Evolutionary conservation across 2,113 vertebrate species (phyloP), one percentile per base, ranked within the genome.

Genomic region (Nothocercus nigrocapillus): DNA sequence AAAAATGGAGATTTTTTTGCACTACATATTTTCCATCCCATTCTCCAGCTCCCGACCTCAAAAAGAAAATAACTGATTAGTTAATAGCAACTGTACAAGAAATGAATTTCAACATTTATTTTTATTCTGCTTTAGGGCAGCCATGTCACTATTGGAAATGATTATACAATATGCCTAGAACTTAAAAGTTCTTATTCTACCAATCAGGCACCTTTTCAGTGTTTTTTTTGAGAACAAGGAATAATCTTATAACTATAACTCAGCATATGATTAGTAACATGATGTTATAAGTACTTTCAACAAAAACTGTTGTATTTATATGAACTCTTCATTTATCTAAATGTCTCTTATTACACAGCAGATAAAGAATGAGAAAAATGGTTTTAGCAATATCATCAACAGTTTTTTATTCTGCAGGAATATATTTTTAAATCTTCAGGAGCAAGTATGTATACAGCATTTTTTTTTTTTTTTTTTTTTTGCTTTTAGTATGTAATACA

Each of bases 41-140:
- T 25, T 24, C 27, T 27, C 28, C 54, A 56, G 44, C 2, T 7
- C 5, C 7, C 20, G 32, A 19, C 9, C 59, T 79, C 1, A 8
- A 20, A 58, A 44, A 8, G 54, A 80, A 94, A 79, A 82, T 34
- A 87, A 9, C 30, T 8, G 17, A 74, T 80, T 82, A 88, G 68
- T 89, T 88, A 67, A 83, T 40, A 94, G 38, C 51, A 73, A 63
- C 68, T 59, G 42, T 42, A 73, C 24, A 88, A 89, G 16, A 89
- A 92, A 34, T n/a, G 0, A 82, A 85, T 76, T 72, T 88, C 30
- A 76, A 45, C 20, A 32, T 20, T 83, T 83, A 56, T 85, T 95
- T 86, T 89, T 19, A 44, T 89, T 96, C 75, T 93, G 86, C 90
- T 91, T 51, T 47, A 89, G 92, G 84, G 61, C 92, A 94, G 85